A percentile compares a stretch with the other conserved stretches of the same genome.
phyloP scores from a whole-genome alignment of 2,113 vertebrate genomes.

The Hemicordylus capensis region DNA sequence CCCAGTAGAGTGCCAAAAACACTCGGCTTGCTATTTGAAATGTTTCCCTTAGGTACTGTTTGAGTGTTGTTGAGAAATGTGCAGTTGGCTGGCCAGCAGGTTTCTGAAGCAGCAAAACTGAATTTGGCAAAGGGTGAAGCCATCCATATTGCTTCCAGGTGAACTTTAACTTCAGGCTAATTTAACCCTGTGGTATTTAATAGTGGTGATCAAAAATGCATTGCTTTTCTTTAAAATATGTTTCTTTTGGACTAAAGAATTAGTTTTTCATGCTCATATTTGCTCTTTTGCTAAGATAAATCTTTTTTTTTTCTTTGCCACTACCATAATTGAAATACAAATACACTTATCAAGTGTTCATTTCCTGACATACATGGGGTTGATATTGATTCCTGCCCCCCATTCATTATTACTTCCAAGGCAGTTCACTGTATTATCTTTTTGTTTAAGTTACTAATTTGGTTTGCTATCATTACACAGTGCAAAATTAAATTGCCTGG shows the following conservation, averaged over 20 bases:
- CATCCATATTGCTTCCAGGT: constrained; percentile 24
- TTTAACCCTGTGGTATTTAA: constrained; percentile 30
- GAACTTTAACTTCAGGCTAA: constrained; percentile 28
- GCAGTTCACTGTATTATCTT: constrained; percentile 11
- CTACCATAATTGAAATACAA: constrained; percentile 4
- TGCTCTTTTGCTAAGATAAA: neutral
- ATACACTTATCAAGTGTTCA: constrained; percentile 30
- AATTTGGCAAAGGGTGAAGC: constrained; percentile 25
- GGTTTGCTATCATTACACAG: neutral
- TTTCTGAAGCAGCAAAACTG: constrained; percentile 18
- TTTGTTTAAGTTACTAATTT: neutral
- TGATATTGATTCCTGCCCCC: neutral
- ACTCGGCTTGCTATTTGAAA: constrained; percentile 40
- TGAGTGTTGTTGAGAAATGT: constrained; percentile 21
- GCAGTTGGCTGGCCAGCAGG: neutral
- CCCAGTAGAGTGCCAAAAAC: constrained; percentile 40
- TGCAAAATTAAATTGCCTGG: neutral
- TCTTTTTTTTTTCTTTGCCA: neutral
- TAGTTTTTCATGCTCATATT: neutral
- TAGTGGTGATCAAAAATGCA: constrained; percentile 20
- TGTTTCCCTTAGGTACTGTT: constrained; percentile 10
- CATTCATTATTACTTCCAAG: constrained; percentile 35
- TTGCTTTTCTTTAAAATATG: constrained; percentile 23
- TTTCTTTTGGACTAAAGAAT: constrained; percentile 22
- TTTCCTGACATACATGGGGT: constrained; percentile 8